phyloP scores from a whole-genome alignment of 2,113 vertebrate species.

The Amblyornis subalaris region DNA sequence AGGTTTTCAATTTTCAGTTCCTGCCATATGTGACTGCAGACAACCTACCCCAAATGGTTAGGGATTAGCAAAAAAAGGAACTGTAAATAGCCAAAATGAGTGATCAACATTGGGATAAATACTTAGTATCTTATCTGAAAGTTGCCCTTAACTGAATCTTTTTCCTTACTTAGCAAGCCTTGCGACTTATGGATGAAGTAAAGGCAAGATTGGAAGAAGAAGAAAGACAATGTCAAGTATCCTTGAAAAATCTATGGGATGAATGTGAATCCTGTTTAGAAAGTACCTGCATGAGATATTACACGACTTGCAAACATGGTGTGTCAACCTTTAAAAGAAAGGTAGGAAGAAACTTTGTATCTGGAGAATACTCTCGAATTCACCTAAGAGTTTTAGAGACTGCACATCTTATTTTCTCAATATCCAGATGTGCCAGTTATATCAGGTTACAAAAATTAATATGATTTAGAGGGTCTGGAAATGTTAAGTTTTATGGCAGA shows the following conservation, averaged over 20 bases:
- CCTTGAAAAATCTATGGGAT: slow-evolving; percentile 79
- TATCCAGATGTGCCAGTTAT: neutral
- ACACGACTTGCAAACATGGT: slow-evolving; percentile 76
- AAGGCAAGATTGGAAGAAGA: slow-evolving; percentile 82
- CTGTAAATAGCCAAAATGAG: neutral
- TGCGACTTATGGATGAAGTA: slow-evolving; percentile 81
- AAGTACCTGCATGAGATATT: slow-evolving; percentile 80
- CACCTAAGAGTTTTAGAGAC: neutral
- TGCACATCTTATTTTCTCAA: neutral
- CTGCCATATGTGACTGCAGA: neutral
- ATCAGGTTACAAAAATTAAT: neutral
- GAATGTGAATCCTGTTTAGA: slow-evolving; percentile 85
- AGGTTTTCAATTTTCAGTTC: neutral
- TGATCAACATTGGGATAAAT: neutral
- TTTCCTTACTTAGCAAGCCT: slow-evolving; percentile 75
- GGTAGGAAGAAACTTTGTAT: slow-evolving; percentile 64
- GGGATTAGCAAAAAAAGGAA: neutral
- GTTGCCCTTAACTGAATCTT: neutral
- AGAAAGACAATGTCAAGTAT: slow-evolving; percentile 80
- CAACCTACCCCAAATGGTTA: neutral
- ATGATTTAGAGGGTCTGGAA: neutral
- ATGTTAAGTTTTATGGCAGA: neutral
- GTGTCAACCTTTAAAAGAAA: slow-evolving; percentile 74
- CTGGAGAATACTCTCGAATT: neutral
- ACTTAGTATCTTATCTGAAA: neutral